Evolutionary conservation across 2,888 invertebrate genomes (phyloP), one percentile per base, ranked within the genome.

Genomic region (Acanthosoma haemorrhoidale): DNA sequence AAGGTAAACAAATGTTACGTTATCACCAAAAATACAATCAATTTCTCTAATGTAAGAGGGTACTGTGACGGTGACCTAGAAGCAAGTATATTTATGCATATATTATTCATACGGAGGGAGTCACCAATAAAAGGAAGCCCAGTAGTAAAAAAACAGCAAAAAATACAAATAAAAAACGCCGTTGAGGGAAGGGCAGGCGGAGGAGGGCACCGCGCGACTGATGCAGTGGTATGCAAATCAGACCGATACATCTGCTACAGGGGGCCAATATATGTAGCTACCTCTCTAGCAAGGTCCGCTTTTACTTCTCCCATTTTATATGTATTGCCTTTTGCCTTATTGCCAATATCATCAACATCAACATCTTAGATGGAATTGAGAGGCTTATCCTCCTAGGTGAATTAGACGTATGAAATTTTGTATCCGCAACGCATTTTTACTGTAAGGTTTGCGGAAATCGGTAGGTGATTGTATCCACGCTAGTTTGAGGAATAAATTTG

Each of bases 261-360:
- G n/a, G n/a, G n/a, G n/a, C 51, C 51, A 51, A 51, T 51, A 51
- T 51, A 51, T 51, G 51, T 51, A 13, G 25, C 51, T 51, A 51
- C 51, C 51, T 51, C n/a, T n/a, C 51, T 51, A 51, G 51, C 25
- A n/a, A 25, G 51, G 8, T 25, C 51, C 51, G 29, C 51, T 51
- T 51, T 51, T 51, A 51, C 51, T 51, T 51, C 51, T 51, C 25
- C 51, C 51, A 51, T 51, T 51, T 25, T n/a, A 51, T 25, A 51
- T 51, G 51, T 51, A 51, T 51, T 51, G 51, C 51, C 25, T 25
- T 8, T n/a, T 21, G 25, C 51, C 51, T 51, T 51, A 51, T 51
- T 51, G 51, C 51, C 51, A 51, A 51, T 51, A 51, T 51, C 51
- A 51, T 51, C 51, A 51, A 25, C 51, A n/a, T n/a, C n/a, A n/a